Evolutionary conservation across 2,797 vertebrate species (phyloP), one percentile per base, ranked within the genome.

Genomic region (Novumbra hubbsi): DNA sequence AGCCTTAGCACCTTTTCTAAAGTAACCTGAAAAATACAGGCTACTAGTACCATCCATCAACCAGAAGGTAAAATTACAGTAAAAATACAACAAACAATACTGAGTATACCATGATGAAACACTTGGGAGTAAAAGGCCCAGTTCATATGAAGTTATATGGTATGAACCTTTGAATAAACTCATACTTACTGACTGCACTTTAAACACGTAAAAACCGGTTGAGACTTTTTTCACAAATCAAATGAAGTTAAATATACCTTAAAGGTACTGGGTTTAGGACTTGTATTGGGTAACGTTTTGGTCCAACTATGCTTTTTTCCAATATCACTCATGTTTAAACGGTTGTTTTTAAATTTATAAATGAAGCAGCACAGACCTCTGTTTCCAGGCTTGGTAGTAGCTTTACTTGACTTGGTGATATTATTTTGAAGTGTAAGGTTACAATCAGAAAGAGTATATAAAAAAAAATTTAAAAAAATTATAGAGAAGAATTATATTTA

Each of bases 11-110:
- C 90, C 88, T 87, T 88, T 88, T 83, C 87, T 69, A 38, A 80
- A 85, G 88, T 82, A 84, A 88, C 88, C 88, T 86, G 89, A 89
- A 90, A 81, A 90, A 89, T 76, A 80, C 90, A 89, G 88, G 84
- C 86, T 88, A 78, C 82, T 84, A 88, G 91, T 92, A 92, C 91
- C 91, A 83, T 91, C 87, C 86, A 79, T 88, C 65, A 71, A 74
- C 76, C 68, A 78, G 77, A 78, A 63, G 84, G 87, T 90, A 87
- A 84, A 81, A 79, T 88, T 90, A 90, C 88, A 91, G 85, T 90
- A 88, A 91, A 90, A 91, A 90, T 87, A 90, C 87, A 83, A 85
- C 83, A 88, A 89, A 89, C 82, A 91, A 92, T 90, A 89, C 87
- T 86, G 88, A 84, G 80, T 88, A 91, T 87, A 88, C 82, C 28